Percentiles rank a stretch among this genome's conserved stretches.
Conservation (phyloP, 2,113 vertebrate genomes). For the Phylloscopus trochiloides region DNA sequence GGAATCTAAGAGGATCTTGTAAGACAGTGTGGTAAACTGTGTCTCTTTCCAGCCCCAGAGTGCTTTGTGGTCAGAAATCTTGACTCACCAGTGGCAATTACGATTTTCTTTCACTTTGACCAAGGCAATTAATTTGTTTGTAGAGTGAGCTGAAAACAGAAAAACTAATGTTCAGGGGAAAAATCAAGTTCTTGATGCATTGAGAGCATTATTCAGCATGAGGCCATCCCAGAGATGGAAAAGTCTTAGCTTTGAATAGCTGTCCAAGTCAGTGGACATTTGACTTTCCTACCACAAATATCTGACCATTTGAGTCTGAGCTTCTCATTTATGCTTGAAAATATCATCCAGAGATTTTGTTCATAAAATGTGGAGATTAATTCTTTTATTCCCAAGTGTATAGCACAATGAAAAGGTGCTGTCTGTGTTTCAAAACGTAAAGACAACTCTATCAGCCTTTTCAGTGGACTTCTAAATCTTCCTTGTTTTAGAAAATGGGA, state of each 20-base stretch:
- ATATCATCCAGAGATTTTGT: neutral
- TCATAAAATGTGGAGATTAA: neutral
- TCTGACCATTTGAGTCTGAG: neutral
- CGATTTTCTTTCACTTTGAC: neutral
- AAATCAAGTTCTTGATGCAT: neutral
- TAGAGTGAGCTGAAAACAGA: slow-evolving; percentile 18
- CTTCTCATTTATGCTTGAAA: neutral
- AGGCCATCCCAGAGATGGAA: slow-evolving; percentile 38
- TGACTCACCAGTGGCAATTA: neutral
- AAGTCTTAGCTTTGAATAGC: slow-evolving; percentile 37
- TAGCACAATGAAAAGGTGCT: neutral
- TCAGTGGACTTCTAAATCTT: neutral
- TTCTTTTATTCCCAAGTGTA: neutral
- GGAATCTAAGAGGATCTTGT: neutral
- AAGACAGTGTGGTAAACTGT: neutral
- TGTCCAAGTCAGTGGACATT: neutral
- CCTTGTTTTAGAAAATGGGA: neutral
- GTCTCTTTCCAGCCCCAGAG: neutral
- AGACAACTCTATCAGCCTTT: neutral
- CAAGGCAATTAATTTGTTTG: slow-evolving; percentile 10
- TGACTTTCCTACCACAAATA: slow-evolving; percentile 42
- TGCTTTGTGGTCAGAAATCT: neutral
- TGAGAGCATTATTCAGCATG: slow-evolving; percentile 22
- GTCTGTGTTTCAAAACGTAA: neutral
- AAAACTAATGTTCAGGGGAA: slow-evolving; percentile 26